Conservation (phyloP, 2,113 vertebrate species). For the Laticauda colubrina region DNA sequence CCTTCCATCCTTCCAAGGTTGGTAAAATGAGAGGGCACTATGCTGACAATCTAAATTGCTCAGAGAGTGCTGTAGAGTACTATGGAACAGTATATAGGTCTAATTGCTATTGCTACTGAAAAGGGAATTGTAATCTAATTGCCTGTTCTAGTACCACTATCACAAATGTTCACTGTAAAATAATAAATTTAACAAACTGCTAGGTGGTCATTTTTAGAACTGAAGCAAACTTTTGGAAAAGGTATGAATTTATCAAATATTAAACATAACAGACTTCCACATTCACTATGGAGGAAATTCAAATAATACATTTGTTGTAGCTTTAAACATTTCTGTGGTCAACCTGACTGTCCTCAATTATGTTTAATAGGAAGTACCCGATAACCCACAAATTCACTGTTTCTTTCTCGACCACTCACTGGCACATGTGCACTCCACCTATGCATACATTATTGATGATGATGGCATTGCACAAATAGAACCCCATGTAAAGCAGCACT, state of each 20-base stretch:
- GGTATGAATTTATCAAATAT: neutral
- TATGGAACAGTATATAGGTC: neutral
- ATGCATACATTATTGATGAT: constrained; percentile 44
- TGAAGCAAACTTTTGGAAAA: neutral
- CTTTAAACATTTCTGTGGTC: neutral
- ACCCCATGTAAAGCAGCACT: constrained; percentile 44
- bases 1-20: neutral
- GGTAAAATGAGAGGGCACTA: neutral
- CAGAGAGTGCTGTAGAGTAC: neutral
- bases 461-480: constrained; percentile 44
- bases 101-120: neutral
- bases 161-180: neutral
- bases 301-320: neutral
- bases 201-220: neutral
- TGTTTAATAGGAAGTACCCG: constrained; percentile 27
- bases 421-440: neutral
- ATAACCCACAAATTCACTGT: constrained; percentile 9
- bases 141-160: neutral
- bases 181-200: neutral
- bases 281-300: neutral
- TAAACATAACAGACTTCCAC: neutral
- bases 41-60: neutral
- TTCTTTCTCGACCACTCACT: neutral
- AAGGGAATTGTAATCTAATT: neutral
- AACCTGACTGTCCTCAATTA: neutral